Evolutionary conservation across 2,888 invertebrate genomes (phyloP), one percentile per base, ranked within the genome.

Genomic region (Metellina segmentata): DNA sequence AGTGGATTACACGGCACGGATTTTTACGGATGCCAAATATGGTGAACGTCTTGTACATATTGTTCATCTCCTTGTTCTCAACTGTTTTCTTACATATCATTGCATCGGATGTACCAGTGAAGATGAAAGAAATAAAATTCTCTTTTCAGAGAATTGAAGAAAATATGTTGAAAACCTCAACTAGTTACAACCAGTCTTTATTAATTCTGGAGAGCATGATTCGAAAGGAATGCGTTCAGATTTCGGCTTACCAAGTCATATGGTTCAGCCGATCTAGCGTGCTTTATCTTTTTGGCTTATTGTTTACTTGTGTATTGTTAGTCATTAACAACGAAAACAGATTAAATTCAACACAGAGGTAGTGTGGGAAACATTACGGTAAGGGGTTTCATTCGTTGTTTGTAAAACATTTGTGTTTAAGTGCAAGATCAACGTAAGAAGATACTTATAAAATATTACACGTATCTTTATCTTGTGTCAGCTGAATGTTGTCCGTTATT

Each of bases 81-180:
- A 20, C 69, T 20, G 16, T 48, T 9, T 34, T 20, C 0, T 20
- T 20, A 81, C 20, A 53, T 11, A 13, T 81, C 61, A 48, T 7
- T 16, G 81, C 81, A 6, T n/a, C 61, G 16, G 53, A 34, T 6
- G 34, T 81, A 2, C 34, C 53, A 19, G 0, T 53, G 34, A 34
- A 34, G 34, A 34, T 34, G 34, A 34, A 34, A 34, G 34, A 34
- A 34, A 34, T 34, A 34, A 81, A 53, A 48, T 5, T 6, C 7
- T 53, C 34, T 52, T 81, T 81, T 16, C 61, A 81, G 61, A 61
- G 48, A 69, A 7, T 81, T 6, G 53, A 81, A 13, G 81, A 69
- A 69, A 69, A 69, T 7, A 4, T 16, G 5, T n/a, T 69, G 13
- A 13, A 7, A 69, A 69, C 13, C 13, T 69, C n/a, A 16, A n/a